Base-by-base conservation (phyloP, 2,797 vertebrate genomes). In the Sebastes steindachneri region DNA sequence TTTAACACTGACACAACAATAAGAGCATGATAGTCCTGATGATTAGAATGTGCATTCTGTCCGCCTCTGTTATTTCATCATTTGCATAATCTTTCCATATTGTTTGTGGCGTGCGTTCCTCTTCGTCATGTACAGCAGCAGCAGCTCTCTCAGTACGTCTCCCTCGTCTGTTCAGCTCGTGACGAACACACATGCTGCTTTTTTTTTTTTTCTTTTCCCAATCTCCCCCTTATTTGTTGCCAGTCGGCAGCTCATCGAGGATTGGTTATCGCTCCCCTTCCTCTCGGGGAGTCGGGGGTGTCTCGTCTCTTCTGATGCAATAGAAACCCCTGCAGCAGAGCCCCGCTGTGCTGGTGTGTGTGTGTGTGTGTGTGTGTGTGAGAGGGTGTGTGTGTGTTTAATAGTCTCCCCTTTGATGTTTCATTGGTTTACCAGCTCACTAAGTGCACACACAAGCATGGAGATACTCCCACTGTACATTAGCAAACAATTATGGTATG, bases 241-340 rank as follows among this genome's bases (percentile, higher is more conserved):
- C 74, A 28, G 65, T 85, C 73, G 82, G 68, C 75, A 81, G 82
- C 90, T 89, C 69, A 5, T 55, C 51, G 73, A 67, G 73, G 86
- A 89, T 91, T 92, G 92, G 87, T 89, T 89, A 86, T 82, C 54
- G 9, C 81, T 66, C 62, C 51, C 33, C 76, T 82, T 90, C 85
- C 83, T 89, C 84, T 75, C 64, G 10, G 85, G 83, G 85, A 86
- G 77, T 75, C 31, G 9, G 83, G 76, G 79, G 84, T 83, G 79
- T 82, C 85, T 90, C 57, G 55, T 80, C 85, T 89, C 83, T 62
- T 90, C 88, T 91, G 90, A 93, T 92, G 91, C 90, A 88, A 89
- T 59, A 86, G 83, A 92, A 91, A 81, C 79, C 89, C 91, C 88
- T 86, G 88, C 91, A 94, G 93, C 88, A 82, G 73, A 45, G 81